These are phyloP conservation scores for Drosophila pseudoananassae DNA, from an alignment of 1,140 invertebrate genomes.

Conservation along the genomic window DNA sequence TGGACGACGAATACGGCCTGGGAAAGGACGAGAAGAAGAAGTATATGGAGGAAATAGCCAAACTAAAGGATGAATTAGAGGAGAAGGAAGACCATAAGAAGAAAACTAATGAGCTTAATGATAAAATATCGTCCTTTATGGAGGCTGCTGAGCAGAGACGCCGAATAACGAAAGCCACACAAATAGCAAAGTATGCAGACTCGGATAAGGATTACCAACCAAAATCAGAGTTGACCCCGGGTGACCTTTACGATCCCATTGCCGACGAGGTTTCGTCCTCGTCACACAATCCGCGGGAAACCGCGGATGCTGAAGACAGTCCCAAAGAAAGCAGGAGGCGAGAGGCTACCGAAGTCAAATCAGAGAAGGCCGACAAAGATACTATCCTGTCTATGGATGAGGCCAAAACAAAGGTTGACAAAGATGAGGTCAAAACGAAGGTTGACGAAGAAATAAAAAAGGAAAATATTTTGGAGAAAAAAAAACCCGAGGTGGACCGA, in stretches of 20 bases:
- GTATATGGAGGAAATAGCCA: not conserved
- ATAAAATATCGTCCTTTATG: conserved; percentile 5
- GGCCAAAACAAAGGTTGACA: not conserved
- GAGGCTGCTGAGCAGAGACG: not conserved
- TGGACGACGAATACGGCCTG: not conserved
- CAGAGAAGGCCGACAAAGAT: not conserved
- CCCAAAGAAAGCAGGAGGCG: not conserved
- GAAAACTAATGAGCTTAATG: not conserved
- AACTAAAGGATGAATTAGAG: not conserved
- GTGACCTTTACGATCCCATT: conserved; percentile 17
- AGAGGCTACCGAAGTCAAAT: not conserved
- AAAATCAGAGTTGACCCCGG: conserved; percentile 5
- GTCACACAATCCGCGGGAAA: not conserved
- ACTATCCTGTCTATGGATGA: not conserved
- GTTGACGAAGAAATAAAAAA: not conserved
- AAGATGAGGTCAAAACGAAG: conserved; percentile 1
- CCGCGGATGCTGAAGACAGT: not conserved
- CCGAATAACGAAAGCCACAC: not conserved
- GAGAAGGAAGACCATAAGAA: not conserved
- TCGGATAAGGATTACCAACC: not conserved
- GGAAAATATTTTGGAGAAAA: not conserved
- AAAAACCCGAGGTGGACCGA: conserved; percentile 12
- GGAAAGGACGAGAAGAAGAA: not conserved
- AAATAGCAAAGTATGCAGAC: not conserved
- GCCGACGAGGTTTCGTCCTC: not conserved